phyloP scores from a whole-genome alignment of 2,797 vertebrate genomes.

The Falco columbarius region DNA sequence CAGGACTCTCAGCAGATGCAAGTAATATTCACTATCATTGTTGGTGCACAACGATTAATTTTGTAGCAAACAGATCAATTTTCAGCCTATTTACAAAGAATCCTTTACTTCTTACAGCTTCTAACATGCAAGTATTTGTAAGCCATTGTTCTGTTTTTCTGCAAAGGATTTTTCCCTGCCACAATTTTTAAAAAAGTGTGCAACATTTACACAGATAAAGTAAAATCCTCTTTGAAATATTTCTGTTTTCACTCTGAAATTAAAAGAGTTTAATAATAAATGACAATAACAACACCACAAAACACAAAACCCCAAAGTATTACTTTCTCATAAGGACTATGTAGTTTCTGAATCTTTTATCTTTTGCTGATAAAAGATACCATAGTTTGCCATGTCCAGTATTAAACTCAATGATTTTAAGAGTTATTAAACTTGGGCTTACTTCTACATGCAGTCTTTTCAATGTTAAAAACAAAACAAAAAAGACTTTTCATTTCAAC shows the following conservation, averaged over 20 bases:
- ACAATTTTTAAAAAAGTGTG: background rate
- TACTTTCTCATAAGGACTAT: background rate
- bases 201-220: background rate
- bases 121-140: background rate
- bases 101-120: background rate
- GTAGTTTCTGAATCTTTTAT: background rate
- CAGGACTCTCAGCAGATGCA: background rate
- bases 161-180: background rate
- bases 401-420: background rate
- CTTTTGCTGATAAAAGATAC: background rate
- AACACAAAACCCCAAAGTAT: background rate
- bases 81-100: background rate
- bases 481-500: background rate
- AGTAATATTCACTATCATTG: background rate
- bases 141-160: background rate
- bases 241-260: background rate
- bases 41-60: background rate
- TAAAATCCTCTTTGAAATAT: background rate
- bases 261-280: background rate
- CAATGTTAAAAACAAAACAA: background rate
- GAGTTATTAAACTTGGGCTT: background rate
- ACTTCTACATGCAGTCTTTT: background rate
- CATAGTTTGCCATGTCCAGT: rapidly evolving
- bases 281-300: background rate
- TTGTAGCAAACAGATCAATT: background rate